phyloP scores from a whole-genome alignment of 1,140 invertebrate genomes.

The Kradibia gibbosae region DNA sequence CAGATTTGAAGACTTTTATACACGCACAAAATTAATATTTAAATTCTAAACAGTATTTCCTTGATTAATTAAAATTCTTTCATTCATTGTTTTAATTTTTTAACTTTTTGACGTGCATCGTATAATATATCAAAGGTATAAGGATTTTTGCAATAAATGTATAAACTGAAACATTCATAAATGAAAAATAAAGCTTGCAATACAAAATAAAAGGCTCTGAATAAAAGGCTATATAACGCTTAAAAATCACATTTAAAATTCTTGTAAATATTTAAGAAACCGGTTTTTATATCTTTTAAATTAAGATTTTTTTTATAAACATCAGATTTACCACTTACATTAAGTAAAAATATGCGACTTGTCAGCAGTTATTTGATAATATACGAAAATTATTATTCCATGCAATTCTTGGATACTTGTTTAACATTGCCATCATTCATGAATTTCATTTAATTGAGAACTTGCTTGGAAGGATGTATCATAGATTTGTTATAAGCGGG shows the following conservation, averaged over 20 bases:
- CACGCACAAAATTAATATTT: too few species aligned
- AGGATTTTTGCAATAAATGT: background rate
- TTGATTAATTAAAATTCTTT: background rate
- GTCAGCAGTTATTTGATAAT: background rate
- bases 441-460: constrained; percentile 13
- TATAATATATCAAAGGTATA: background rate
- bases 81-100: background rate
- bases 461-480: background rate
- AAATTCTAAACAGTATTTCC: background rate
- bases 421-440: background rate
- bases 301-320: background rate
- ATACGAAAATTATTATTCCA: background rate
- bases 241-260: background rate
- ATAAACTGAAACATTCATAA: background rate
- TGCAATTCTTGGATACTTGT: background rate
- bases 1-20: too few species aligned
- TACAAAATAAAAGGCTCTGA: background rate
- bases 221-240: too few species aligned
- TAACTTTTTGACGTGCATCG: background rate
- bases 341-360: background rate
- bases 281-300: background rate
- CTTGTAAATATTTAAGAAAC: background rate
- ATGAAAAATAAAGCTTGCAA: background rate
- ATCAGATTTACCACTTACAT: background rate
- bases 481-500: background rate